phyloP scores from a whole-genome alignment of 2,113 vertebrate genomes.

The Abramis brama region DNA sequence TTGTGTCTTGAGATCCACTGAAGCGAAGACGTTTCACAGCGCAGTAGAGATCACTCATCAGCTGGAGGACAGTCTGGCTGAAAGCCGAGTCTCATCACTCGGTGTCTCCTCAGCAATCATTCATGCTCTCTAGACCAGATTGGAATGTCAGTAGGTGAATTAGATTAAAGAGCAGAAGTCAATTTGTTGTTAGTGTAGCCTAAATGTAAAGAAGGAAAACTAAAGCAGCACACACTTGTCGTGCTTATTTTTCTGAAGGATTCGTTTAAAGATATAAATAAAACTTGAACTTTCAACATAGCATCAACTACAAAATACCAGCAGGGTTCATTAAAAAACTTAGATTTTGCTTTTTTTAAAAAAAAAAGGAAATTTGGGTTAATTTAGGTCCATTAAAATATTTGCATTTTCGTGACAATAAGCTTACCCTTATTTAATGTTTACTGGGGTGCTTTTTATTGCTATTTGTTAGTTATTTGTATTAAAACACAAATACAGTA shows the following conservation, averaged over 20 bases:
- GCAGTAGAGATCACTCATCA: background rate
- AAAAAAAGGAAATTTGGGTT: background rate
- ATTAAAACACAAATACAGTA: too few relatives aligned
- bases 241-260: background rate
- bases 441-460: too few relatives aligned
- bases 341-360: background rate
- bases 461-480: too few relatives aligned
- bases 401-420: background rate
- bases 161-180: background rate
- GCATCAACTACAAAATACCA: background rate
- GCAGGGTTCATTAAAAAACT: background rate
- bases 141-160: background rate
- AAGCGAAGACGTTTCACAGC: background rate
- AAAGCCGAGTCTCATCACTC: background rate
- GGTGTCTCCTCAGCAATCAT: background rate
- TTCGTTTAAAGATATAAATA: background rate
- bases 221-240: background rate
- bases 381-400: background rate
- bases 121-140: background rate
- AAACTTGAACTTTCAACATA: background rate
- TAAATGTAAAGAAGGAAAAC: background rate
- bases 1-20: slow-evolving; percentile 2
- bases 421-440: background rate
- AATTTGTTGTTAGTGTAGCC: background rate
- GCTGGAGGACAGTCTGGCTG: slow-evolving; percentile 16